Evolutionary conservation across 2,888 invertebrate species (phyloP), one percentile per base, ranked within the genome.

Genomic region (Diarsia mendica): DNA sequence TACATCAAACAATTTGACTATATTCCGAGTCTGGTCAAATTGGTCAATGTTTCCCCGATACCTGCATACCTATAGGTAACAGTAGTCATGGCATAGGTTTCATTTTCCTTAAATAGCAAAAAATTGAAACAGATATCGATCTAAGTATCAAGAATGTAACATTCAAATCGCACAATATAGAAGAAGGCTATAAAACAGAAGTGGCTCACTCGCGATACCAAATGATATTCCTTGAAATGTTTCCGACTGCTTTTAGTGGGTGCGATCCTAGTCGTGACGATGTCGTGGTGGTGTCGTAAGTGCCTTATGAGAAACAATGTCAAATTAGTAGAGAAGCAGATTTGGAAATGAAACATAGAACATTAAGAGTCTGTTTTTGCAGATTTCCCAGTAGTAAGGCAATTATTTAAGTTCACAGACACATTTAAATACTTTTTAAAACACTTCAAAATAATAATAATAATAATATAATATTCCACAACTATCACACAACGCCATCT

Each of bases 201-300:
- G 85, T 89, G 83, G 82, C 71, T 79, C 81, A 85, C 85, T 89
- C 84, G 84, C 85, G 78, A 87, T 87, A 84, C 87, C 87, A 89
- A 90, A 90, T 89, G 87, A 90, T 90, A 91, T 90, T 88, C 86
- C 87, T 88, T 87, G 83, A 86, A 90, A 89, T 73, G 86, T 77
- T 87, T 83, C 72, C 79, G 85, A 81, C 69, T 46, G 18, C 6
- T 61, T 88, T 88, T 88, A 88, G 53, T 49, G 1, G 6, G 0
- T 0, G 81, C 88, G 88, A 84, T 72, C 71, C 3, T 6, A 58
- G 75, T 77, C 79, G 82, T 65, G 5, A 11, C 39, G 39, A 0
- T 65, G 48, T 76, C 74, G 77, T 55, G 3, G 8, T 11, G 0
- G 3, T 20, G 48, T 76, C 75, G 79, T 77, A 20, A 39, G 39